Percentiles rank a stretch among this genome's conserved stretches.
These are phyloP conservation scores for Drosophila mimica DNA, from an alignment of 2,888 invertebrate genomes.

Conservation along the genomic window DNA sequence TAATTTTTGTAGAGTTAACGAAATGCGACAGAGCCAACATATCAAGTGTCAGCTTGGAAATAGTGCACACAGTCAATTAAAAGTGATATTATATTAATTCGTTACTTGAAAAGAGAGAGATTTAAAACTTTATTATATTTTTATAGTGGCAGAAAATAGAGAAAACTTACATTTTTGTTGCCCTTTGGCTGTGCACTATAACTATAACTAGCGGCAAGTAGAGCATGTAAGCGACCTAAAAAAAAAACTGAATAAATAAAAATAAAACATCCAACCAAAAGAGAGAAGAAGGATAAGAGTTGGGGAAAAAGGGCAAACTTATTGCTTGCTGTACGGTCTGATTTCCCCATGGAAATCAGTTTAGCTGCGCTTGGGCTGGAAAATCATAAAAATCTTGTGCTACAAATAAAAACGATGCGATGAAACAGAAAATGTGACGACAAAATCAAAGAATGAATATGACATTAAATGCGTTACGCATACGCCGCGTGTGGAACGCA, in stretches of 20 bases:
- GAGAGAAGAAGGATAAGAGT: constrained; percentile 20
- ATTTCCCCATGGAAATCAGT: constrained; percentile 84
- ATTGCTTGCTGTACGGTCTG: constrained; percentile 57
- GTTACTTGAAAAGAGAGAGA: neutral
- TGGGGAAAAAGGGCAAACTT: constrained; percentile 48
- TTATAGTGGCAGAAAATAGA: neutral
- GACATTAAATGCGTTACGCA: constrained; percentile 65
- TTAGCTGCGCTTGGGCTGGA: constrained; percentile 76
- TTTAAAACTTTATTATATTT: neutral
- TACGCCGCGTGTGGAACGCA: constrained; percentile 67
- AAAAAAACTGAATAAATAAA: constrained; percentile 21
- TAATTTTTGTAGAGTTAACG: neutral
- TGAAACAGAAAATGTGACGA: constrained; percentile 55
- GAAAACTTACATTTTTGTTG: neutral
- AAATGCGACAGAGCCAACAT: neutral
- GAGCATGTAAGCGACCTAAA: constrained; percentile 31
- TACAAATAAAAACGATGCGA: constrained; percentile 73
- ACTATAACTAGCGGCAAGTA: constrained; percentile 25
- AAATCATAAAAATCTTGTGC: constrained; percentile 83
- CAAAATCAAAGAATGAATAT: constrained; percentile 53
- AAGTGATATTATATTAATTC: neutral
- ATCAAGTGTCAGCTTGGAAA: neutral
- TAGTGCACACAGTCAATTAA: neutral
- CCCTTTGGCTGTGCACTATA: neutral
- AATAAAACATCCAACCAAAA: constrained; percentile 20